phyloP scores from a whole-genome alignment of 2,113 vertebrate genomes.

The Gymnarchus niloticus region DNA sequence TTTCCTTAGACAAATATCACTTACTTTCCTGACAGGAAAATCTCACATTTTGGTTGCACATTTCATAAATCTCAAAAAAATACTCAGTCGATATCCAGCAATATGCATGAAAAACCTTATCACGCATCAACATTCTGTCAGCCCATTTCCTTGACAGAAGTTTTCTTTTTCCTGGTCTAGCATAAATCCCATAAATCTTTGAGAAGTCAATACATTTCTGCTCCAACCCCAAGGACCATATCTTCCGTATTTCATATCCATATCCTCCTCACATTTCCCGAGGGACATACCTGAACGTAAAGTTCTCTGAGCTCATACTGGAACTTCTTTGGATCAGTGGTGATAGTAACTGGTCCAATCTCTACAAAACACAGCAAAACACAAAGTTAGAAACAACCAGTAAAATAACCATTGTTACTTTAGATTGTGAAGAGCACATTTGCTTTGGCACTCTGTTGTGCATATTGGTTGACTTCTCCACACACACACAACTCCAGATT shows the following conservation, averaged over 20 bases:
- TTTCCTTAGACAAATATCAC: neutral
- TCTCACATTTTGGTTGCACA: too few relatives aligned
- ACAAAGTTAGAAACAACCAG: conserved; percentile 19
- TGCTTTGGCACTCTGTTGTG: conserved; percentile 39
- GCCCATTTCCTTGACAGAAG: neutral
- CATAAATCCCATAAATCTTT: neutral
- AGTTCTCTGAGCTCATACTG: conserved; percentile 92
- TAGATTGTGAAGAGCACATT: conserved; percentile 42
- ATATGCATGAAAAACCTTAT: neutral
- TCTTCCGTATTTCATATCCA: neutral
- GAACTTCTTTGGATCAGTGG: conserved; percentile 97
- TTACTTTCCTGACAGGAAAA: neutral
- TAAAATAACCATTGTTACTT: conserved; percentile 11
- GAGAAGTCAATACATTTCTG: neutral
- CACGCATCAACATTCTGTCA: neutral
- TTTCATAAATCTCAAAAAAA: neutral
- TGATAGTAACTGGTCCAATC: conserved; percentile 95
- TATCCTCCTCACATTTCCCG: too few relatives aligned
- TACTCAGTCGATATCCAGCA: neutral
- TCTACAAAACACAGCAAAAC: conserved; percentile 64
- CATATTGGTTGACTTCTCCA: conserved; percentile 28
- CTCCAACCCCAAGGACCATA: neutral
- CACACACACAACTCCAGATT: conserved; percentile 30
- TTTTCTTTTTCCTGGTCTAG: neutral
- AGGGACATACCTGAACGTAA: conserved; percentile 86